Evolutionary conservation across 1,140 invertebrate genomes (phyloP), one percentile per base, ranked within the genome.

Genomic region (Eupeodes corollae): DNA sequence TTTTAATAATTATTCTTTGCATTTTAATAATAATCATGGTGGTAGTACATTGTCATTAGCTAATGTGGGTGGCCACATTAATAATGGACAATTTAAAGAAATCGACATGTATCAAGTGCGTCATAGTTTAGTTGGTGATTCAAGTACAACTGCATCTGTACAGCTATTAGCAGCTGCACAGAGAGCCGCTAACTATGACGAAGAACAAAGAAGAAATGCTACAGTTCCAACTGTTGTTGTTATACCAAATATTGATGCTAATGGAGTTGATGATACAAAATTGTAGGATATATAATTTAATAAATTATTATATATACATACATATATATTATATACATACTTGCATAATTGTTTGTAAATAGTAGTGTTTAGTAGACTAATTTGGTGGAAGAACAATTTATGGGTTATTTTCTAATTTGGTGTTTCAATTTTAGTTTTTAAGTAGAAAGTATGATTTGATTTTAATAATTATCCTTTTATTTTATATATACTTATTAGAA

Each of bases 171-270:
- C 35, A 35, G 38, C 50, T 31, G 34, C 37, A 49, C 50, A 44
- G 44, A 42, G 32, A 38, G n/a, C 35, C 46, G 12, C 26, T 33
- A 15, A 44, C 45, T 30, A 30, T 26, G 31, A 12, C 44, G 39
- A n/a, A 33, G 39, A 26, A 8, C 21, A 26, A 26, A 26, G 21
- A 26, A 26, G 21, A 26, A 26, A 26, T 26, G 8, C 30, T 26
- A 45, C 45, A 14, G 50, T 66, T 46, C 63, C 63, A 32, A 56
- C 58, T 49, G 63, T 66, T 51, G 59, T 66, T 44, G 60, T 66
- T 43, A 59, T 66, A 48, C 63, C 63, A 38, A 62, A 67, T 58
- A 19, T 19, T 19, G 19, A 40, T 16, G 21, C n/a, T 19, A 52
- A 50, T 39, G 41, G 38, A 38, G 56, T 62, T 37, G 59, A 60